Evolutionary conservation across 53 echinoderm and acorn worm species (phyloP), one percentile per base, ranked within the genome.

Genomic region (Paelopatides confundens): DNA sequence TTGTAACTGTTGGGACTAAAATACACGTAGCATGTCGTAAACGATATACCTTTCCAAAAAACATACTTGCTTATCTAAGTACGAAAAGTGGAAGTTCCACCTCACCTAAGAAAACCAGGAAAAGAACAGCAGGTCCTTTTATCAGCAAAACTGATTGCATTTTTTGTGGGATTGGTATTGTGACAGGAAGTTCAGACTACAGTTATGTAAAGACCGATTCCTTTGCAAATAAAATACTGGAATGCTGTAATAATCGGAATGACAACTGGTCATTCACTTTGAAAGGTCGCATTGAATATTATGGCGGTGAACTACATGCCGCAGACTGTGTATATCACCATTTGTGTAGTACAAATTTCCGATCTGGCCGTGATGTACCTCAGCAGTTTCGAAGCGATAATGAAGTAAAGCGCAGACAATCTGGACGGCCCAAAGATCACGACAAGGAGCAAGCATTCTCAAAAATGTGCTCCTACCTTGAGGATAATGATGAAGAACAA

Each of bases 321-420:
- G 90, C 90, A 35, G 85, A 90, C 51, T 86, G 71, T 63, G 17
- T 90, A n/a, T 90, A 90, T 62, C 90, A 90, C 36, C 85, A 71
- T 62, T 0, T 2, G 69, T 71, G 90, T 40, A 90, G 85, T 85
- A 47, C n/a, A 14, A 85, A 89, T 71, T 90, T 90, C 63, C 70
- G 90, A 28, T 35, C 28, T 74, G 90, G 90, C 68, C 39, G 46
- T 34, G 85, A 40, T 33, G 35, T 66, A 12, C 85, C 85, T 27
- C 3, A 65, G 30, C 85, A 85, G 40, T 65, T 85, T 36, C 4
- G 46, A 39, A 52, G 38, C 15, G 85, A 85, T 11, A n/a, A 32
- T 43, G 86, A 85, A 54, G 46, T 85, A 29, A 81, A 52, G 37
- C 74, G 51, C 34, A 89, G 85, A 68, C 53, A 89, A 65, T 85